A percentile compares a stretch with the other conserved stretches of the same genome.
phyloP scores from a whole-genome alignment of 2,888 invertebrate genomes.

The Pollenia angustigena region DNA sequence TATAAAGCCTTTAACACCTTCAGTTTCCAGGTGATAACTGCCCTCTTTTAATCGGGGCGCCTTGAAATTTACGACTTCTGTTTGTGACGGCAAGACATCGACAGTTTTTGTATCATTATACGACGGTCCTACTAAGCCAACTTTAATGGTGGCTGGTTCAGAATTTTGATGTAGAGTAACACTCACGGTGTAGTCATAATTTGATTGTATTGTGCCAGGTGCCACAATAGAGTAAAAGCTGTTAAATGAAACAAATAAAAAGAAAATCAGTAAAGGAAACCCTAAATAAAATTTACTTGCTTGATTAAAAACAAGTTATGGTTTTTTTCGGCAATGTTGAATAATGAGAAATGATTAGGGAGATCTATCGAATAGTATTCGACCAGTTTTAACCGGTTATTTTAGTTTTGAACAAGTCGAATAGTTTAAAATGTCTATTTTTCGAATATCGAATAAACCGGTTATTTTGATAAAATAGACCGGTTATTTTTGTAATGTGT shows the following conservation, averaged over 20 bases:
- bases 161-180: conserved; percentile 86
- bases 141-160: conserved; percentile 85
- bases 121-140: conserved; percentile 90
- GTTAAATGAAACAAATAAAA: conserved; percentile 49
- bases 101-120: conserved; percentile 89
- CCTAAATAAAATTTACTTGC: too few relatives aligned
- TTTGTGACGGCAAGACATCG: conserved; percentile 89
- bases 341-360: too few relatives aligned
- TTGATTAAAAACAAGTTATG: too few relatives aligned
- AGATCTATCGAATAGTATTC: too few relatives aligned
- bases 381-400: too few relatives aligned
- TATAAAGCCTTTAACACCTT: conserved; percentile 88
- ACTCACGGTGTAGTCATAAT: conserved; percentile 93
- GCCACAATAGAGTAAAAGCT: conserved; percentile 90
- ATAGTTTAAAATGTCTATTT: too few relatives aligned
- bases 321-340: too few relatives aligned
- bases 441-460: too few relatives aligned
- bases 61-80: conserved; percentile 89
- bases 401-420: too few relatives aligned
- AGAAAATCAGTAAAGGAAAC: not conserved
- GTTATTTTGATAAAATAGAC: too few relatives aligned
- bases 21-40: conserved; percentile 75
- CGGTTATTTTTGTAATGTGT: too few relatives aligned
- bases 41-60: conserved; percentile 83
- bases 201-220: conserved; percentile 91